Conservation (phyloP, 1,140 invertebrate species). For the Achroia grisella region DNA sequence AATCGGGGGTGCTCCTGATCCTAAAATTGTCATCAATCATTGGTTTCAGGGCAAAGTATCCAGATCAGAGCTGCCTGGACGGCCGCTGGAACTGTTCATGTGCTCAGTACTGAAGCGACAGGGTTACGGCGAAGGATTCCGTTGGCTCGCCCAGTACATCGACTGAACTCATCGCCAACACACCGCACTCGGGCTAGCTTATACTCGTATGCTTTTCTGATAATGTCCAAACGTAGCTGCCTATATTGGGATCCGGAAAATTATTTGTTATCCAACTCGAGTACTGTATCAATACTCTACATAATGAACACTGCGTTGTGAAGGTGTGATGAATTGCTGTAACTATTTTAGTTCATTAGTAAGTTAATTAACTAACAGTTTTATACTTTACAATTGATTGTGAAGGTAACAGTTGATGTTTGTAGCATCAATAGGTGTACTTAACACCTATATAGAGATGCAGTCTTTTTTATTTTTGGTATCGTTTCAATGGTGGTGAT, state of each 20-base stretch:
- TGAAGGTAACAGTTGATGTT: neutral
- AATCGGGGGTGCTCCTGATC: too few species aligned
- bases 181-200: constrained; percentile 13
- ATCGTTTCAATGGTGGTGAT: too few species aligned
- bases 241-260: neutral
- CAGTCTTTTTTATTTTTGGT: too few species aligned
- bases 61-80: constrained; percentile 89
- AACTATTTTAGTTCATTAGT: too few species aligned
- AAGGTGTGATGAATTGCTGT: too few species aligned
- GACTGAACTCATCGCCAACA: constrained; percentile 79
- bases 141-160: constrained; percentile 99
- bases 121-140: constrained; percentile 99
- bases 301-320: too few species aligned
- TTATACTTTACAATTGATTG: neutral
- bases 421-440: too few species aligned
- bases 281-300: too few species aligned
- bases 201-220: constrained; percentile 28
- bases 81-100: constrained; percentile 99
- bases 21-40: neutral
- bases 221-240: constrained; percentile 18
- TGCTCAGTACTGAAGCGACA: constrained; percentile 99
- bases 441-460: too few species aligned
- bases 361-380: neutral
- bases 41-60: constrained; percentile 89
- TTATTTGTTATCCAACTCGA: too few species aligned